Base-by-base conservation (phyloP, 2,888 invertebrate species). In the Selenia dentaria region DNA sequence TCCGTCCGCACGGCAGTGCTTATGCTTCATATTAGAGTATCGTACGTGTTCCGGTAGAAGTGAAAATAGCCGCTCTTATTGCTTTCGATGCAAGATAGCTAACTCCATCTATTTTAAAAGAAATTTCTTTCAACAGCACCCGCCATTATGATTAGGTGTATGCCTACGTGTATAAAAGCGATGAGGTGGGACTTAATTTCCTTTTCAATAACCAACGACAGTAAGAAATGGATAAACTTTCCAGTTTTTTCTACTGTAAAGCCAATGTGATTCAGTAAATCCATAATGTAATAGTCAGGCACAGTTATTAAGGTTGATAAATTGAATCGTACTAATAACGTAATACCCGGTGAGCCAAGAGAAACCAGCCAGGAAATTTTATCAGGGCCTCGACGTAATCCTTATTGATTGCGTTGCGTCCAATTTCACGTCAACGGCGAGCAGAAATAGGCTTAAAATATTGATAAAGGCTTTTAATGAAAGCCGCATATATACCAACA, bases 341-440 rank as follows among this genome's bases (percentile, higher is more conserved):
- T 4, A 3, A 16, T 16, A 3, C 16, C 16, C 4, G 4, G 16
- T 4, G 2, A 16, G 27, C 25, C 16, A 45, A 27, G 13, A 54
- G 29, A 34, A 32, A 36, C 29, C 25, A 40, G 10, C 26, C 37
- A 31, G 36, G 25, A 39, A 59, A 51, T 55, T 39, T 54, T 52
- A 54, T 54, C 55, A 54, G 54, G 51, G 37, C 34, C 44, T 48
- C 48, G 18, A 24, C 53, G 52, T 69, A 70, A 74, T 73, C 61
- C 62, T 55, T 45, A 57, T 59, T 71, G 74, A 74, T 74, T 70
- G 69, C 66, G 51, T 74, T 70, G 69, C 66, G 51, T 59, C 64
- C 69, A 73, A 75, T 75, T 66, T 63, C 26, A 36, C 16, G 10
- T 41, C 38, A 27, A 35, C 37, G 20, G 9, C 28, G 57, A 58